A percentile compares a stretch with the other conserved stretches of the same genome.
Evolutionary conservation across 1,140 invertebrate species (phyloP).

Genomic region (Eueides isabella): DNA sequence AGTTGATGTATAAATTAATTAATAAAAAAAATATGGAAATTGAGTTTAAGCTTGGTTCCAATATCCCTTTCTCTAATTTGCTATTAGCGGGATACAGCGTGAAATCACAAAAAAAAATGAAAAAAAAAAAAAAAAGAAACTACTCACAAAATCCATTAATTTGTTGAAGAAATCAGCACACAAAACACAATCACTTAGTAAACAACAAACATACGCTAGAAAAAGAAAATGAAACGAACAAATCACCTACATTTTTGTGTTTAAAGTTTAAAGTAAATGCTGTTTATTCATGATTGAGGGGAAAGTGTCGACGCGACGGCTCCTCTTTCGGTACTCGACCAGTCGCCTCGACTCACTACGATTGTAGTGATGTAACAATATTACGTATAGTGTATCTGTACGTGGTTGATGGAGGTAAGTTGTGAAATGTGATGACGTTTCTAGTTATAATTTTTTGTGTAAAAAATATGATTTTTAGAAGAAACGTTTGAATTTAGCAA

Average conservation of each 20-base stretch:
- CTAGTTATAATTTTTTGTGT: too few relatives aligned
- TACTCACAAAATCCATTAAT: constrained; percentile 3
- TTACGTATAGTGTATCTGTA: background rate
- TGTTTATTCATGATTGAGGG: constrained; percentile 41
- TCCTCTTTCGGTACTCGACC: constrained; percentile 59
- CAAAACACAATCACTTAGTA: background rate
- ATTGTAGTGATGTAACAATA: background rate
- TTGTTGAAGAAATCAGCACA: background rate
- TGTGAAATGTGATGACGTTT: background rate
- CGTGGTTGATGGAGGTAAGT: background rate
- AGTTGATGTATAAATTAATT: too few relatives aligned
- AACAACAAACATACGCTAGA: background rate
- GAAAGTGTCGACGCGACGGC: constrained; percentile 64
- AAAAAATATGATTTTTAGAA: too few relatives aligned
- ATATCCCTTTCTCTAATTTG: too few relatives aligned
- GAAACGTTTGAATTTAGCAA: too few relatives aligned
- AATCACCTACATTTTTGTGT: constrained; percentile 7
- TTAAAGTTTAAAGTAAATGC: background rate
- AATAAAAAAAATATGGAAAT: too few relatives aligned
- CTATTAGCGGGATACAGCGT: too few relatives aligned
- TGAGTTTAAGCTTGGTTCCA: too few relatives aligned
- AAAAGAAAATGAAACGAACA: background rate
- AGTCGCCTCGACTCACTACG: background rate
- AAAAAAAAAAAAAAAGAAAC: background rate
- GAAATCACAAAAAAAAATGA: too few relatives aligned